phyloP scores from a whole-genome alignment of 2,113 vertebrate species.

The Nibea albiflora region DNA sequence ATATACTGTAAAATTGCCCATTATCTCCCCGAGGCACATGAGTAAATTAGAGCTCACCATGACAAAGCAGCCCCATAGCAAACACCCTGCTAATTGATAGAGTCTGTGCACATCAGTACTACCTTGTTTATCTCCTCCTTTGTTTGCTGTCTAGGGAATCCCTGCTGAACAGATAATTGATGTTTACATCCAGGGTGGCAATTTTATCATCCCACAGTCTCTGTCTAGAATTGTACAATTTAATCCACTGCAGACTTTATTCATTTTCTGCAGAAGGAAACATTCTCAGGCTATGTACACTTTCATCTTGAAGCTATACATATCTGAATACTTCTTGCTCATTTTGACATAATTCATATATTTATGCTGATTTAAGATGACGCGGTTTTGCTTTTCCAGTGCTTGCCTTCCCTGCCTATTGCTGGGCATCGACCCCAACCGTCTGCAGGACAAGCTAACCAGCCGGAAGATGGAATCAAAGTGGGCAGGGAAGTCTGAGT shows the following conservation, averaged over 20 bases:
- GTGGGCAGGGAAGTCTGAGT: conserved; percentile 93
- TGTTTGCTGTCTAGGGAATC: conserved; percentile 9
- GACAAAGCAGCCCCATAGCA: conserved; percentile 22
- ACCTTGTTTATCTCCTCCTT: conserved; percentile 39
- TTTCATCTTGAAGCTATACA: background rate
- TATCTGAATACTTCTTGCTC: background rate
- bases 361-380: background rate
- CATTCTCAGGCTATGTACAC: background rate
- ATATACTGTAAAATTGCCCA: background rate
- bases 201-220: background rate
- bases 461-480: conserved; percentile 98
- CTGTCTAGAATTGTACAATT: background rate
- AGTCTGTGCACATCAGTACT: background rate
- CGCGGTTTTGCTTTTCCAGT: conserved; percentile 72
- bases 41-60: conserved; percentile 36
- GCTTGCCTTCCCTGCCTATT: conserved; percentile 95
- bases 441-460: conserved; percentile 94
- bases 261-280: background rate
- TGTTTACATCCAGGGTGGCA: conserved; percentile 28
- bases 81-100: conserved; percentile 33
- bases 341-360: background rate
- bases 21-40: background rate
- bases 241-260: background rate
- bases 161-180: conserved; percentile 23
- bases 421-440: conserved; percentile 89